These are phyloP conservation scores for Erinaceus europaeus DNA, from an alignment of 2,113 vertebrate genomes.

Conservation along the genomic window DNA sequence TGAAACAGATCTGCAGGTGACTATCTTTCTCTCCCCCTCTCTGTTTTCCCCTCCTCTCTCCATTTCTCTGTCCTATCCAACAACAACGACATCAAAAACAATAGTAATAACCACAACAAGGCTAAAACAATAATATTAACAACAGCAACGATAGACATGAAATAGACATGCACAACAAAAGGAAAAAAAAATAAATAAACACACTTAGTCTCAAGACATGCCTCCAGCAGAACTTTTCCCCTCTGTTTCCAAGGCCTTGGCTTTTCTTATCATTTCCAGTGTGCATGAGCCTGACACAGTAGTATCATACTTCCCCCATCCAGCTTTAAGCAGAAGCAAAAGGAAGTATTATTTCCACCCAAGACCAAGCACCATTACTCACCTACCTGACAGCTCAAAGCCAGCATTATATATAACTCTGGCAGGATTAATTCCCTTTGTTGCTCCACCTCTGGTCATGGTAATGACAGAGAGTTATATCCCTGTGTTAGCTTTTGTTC, in stretches of 20 bases:
- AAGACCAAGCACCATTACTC: constrained; percentile 43
- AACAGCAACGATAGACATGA: too few species aligned
- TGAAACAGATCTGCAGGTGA: too few species aligned
- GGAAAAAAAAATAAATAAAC: too few species aligned
- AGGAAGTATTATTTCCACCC: constrained; percentile 17
- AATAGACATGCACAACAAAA: too few species aligned
- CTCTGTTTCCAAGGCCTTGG: constrained; percentile 23
- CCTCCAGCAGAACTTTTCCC: background rate
- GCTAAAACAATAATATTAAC: too few species aligned
- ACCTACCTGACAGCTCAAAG: constrained; percentile 82
- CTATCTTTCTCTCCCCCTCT: too few species aligned
- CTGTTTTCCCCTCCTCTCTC: too few species aligned
- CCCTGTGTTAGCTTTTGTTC: constrained; percentile 86
- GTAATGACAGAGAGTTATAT: constrained; percentile 83
- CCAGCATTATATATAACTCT: constrained; percentile 88
- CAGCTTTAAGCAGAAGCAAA: constrained; percentile 75
- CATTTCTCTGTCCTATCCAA: too few species aligned
- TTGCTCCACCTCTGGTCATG: constrained; percentile 88
- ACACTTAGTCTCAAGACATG: constrained; percentile 4
- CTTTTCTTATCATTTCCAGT: constrained; percentile 9
- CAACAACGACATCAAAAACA: too few species aligned
- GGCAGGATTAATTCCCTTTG: constrained; percentile 87
- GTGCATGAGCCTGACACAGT: constrained; percentile 43
- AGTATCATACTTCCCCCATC: constrained; percentile 81
- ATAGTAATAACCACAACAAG: too few species aligned